phyloP scores from a whole-genome alignment of 2,113 vertebrate genomes.

The Glaucomys volans region DNA sequence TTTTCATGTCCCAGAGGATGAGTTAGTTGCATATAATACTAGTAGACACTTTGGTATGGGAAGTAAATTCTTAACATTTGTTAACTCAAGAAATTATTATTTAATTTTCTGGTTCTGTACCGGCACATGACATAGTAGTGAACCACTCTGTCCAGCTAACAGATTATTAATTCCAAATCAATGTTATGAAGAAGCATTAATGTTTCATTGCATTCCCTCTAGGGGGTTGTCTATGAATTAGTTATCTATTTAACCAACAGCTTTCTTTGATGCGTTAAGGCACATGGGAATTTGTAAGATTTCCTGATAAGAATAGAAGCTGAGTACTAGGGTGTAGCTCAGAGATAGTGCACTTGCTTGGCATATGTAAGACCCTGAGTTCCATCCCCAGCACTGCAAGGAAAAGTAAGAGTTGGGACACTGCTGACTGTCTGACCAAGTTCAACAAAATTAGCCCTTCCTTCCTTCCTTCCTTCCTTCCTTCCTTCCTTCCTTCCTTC shows the following conservation, averaged over 20 bases:
- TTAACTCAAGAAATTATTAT: not conserved
- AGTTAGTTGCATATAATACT: not conserved
- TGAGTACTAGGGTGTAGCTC: not conserved
- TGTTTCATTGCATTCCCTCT: not conserved
- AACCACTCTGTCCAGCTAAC: not conserved
- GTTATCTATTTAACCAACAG: not conserved
- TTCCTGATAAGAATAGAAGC: conserved; percentile 26
- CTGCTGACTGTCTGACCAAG: not conserved
- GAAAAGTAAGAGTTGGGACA: not conserved
- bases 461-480: not conserved
- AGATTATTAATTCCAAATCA: conserved; percentile 6
- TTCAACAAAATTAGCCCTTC: not conserved
- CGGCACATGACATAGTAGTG: not conserved
- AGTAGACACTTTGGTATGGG: not conserved
- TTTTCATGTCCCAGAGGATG: not conserved
- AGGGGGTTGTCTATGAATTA: conserved; percentile 12
- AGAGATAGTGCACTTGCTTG: not conserved
- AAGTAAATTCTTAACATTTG: conserved; percentile 25
- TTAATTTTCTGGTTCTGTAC: not conserved
- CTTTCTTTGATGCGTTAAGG: not conserved
- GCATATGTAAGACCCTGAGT: not conserved
- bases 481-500: not conserved
- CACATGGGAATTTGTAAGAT: not conserved
- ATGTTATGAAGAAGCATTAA: not conserved
- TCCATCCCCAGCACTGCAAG: not conserved